These are phyloP conservation scores for Arion vulgaris DNA, from an alignment of 1,140 invertebrate genomes.

Conservation along the genomic window DNA sequence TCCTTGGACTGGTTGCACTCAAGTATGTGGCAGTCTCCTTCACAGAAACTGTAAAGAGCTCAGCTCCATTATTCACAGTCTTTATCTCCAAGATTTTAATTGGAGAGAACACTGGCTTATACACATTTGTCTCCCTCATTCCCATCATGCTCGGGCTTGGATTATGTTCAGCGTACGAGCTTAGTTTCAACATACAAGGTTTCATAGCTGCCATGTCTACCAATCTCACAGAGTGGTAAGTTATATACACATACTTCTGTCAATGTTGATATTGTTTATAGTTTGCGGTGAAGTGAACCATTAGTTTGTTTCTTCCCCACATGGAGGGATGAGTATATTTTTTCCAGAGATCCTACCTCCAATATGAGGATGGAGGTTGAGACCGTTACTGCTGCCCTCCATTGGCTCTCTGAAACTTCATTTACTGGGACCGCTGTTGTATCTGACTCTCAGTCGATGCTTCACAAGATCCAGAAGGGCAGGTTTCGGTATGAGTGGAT, in stretches of 20 bases:
- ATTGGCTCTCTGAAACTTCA: too few species aligned
- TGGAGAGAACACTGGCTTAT: constrained; percentile 81
- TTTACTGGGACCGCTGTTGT: too few species aligned
- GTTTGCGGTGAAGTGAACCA: not conserved
- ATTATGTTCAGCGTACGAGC: constrained; percentile 86
- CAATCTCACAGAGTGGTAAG: constrained; percentile 86
- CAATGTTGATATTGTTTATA: too few species aligned
- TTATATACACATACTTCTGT: constrained; percentile 20
- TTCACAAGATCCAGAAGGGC: too few species aligned
- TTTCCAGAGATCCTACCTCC: too few species aligned
- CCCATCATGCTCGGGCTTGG: constrained; percentile 89
- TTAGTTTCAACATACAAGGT: constrained; percentile 85
- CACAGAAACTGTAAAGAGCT: constrained; percentile 90
- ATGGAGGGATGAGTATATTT: too few species aligned
- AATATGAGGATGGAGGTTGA: too few species aligned
- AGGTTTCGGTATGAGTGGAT: too few species aligned
- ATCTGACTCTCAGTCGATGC: too few species aligned
- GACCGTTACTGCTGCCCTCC: too few species aligned
- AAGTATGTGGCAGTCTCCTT: constrained; percentile 90
- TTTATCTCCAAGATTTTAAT: constrained; percentile 80
- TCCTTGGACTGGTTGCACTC: constrained; percentile 83
- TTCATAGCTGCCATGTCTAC: constrained; percentile 86
- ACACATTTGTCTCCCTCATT: constrained; percentile 84
- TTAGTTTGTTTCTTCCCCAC: too few species aligned
- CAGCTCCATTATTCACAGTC: constrained; percentile 88